A percentile compares a stretch with the other conserved stretches of the same genome.
Evolutionary conservation across 2,113 vertebrate species (phyloP).

Genomic region (Gnathonemus longibarbis): DNA sequence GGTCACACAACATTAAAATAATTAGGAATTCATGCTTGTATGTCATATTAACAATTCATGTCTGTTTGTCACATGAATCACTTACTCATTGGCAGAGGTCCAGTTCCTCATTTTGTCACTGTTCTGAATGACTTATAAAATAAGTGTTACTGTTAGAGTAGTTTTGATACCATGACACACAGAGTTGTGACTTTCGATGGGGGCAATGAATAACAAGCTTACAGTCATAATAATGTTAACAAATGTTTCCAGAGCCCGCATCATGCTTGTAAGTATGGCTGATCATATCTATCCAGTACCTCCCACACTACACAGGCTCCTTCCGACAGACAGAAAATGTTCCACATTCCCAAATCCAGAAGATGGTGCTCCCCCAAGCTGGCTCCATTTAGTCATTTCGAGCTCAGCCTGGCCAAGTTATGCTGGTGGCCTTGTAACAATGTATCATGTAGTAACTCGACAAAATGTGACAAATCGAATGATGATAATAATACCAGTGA

Average conservation of each 20-base stretch:
- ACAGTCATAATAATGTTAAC: background rate
- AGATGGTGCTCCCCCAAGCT: background rate
- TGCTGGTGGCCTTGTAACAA: background rate
- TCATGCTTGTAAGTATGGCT: background rate
- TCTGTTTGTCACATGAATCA: background rate
- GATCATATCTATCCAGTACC: background rate
- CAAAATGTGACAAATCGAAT: background rate
- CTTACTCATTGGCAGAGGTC: background rate
- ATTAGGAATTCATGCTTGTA: background rate
- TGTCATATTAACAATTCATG: background rate
- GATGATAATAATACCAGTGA: no score
- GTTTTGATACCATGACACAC: background rate
- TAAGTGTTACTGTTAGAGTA: background rate
- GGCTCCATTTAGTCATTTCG: background rate
- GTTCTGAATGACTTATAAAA: background rate
- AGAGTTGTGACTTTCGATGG: background rate
- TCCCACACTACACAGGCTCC: background rate
- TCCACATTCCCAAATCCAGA: background rate
- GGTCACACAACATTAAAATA: background rate
- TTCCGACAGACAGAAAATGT: background rate
- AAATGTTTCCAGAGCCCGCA: background rate
- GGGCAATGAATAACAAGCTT: background rate
- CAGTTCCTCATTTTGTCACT: background rate
- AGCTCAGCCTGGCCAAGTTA: background rate
- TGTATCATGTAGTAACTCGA: background rate